Evolutionary conservation across 2,888 invertebrate species (phyloP), one percentile per base, ranked within the genome.

Genomic region (Torymus aiolomorphi): DNA sequence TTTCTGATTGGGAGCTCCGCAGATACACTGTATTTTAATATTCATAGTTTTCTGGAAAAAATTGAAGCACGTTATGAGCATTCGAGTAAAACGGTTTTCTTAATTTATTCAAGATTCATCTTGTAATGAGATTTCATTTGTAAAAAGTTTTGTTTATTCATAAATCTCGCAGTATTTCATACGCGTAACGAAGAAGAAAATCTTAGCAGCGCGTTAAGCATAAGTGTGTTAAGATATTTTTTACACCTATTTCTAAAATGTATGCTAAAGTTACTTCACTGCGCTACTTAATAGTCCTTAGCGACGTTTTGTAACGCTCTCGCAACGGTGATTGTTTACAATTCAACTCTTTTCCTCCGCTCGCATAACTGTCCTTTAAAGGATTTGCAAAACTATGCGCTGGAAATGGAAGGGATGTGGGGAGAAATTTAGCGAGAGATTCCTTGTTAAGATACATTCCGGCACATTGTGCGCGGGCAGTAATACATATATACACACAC

Each of bases 391-490:
- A 67, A 61, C 61, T 12, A 16, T 18, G n/a, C 2, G 18, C 20
- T 42, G 42, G 42, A 42, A 42, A 42, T 31, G 42, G 5, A 8
- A 12, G 61, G 11, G 24, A 12, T 42, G 31, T 8, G 2, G 18
- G 67, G 18, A 31, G 52, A 76, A 13, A 71, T 67, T 66, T 57
- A 20, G 49, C 67, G 52, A 80, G 8, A 42, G 76, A 80, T 80
- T 73, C 76, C 73, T 69, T 73, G 69, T 72, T 62, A 69, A 80
- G 80, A 76, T 76, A 80, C 51, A 65, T 59, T 57, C 31, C 13
- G 42, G 16, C 49, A 8, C 13, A 20, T 20, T 71, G 51, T 51
- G n/a, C 49, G 42, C 18, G 11, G 13, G n/a, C 67, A 56, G 18
- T 11, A 11, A 49, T 63, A 16, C 49, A 49, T 42, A 51, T 12